Base-by-base conservation (phyloP, 1,140 invertebrate genomes). In the Macrocentrus cingulum region DNA sequence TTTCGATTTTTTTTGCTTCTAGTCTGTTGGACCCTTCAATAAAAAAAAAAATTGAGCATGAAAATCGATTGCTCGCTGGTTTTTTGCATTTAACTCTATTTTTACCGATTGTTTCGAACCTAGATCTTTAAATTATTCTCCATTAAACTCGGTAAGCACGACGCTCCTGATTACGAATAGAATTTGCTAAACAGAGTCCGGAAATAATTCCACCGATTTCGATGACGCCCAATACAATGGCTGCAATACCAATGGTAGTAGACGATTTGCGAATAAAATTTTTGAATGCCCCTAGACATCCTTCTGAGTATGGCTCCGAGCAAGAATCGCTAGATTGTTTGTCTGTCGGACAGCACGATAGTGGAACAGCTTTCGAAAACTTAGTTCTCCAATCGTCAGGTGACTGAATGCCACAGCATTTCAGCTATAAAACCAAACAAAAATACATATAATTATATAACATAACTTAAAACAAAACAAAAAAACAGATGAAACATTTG, bases 121-220 rank as follows among this genome's bases (percentile, higher is more conserved):
- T n/a, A n/a, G n/a, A n/a, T n/a, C n/a, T n/a, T n/a, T n/a, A n/a
- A 51, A 32, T 32, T 18, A 15, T 34, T 16, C 4, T 16, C 8
- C 46, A 42, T 67, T 69, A 75, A 13, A 75, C 72, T 44, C 70
- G 68, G 51, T 74, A 74, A 1, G 66, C 66, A 82, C 76, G 89
- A 85, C 65, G 91, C 83, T 72, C 86, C 83, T 62, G 87, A 82
- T 75, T 75, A 53, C 49, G 61, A 66, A 95, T 87, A 1, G 89
- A 86, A 67, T 87, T 88, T 42, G 88, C 91, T 72, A 95, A 71
- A 71, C 91, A 90, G 70, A 91, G 88, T 1, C 91, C 88, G 67
- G 92, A 94, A n/a, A 92, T 81, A 6, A 94, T 87, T 15, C 91
- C 92, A 60, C 94, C 78, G 16, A 93, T 72, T 81, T 89, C 87